Evolutionary conservation across 2,797 vertebrate species (phyloP).

Genomic region (Sarcophilus harrisii): DNA sequence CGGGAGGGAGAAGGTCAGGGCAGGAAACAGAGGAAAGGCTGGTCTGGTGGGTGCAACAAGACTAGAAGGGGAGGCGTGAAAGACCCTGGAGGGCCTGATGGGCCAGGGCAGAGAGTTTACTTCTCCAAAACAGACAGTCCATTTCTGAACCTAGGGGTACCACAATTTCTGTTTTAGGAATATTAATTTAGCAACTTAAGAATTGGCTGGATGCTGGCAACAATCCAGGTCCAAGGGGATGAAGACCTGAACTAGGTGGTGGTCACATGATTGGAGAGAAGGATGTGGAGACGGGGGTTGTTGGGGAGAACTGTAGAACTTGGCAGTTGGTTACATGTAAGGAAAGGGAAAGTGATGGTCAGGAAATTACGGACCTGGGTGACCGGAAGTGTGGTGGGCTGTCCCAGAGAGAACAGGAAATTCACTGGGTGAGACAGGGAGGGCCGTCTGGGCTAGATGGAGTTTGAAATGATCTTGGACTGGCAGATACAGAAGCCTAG

Average conservation of each 20-base stretch:
- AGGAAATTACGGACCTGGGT: background rate
- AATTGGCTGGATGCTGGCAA: background rate
- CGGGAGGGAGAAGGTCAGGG: background rate
- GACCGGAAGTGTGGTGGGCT: background rate
- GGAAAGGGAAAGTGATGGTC: background rate
- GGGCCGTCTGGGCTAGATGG: background rate
- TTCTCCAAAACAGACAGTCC: background rate
- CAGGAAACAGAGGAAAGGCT: background rate
- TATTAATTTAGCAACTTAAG: too few species aligned
- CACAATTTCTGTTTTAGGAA: background rate
- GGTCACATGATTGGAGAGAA: too few species aligned
- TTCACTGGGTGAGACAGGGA: background rate
- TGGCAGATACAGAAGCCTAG: background rate
- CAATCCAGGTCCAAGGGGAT: background rate
- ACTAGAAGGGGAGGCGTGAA: background rate
- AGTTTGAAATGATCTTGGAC: background rate
- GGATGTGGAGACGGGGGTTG: background rate
- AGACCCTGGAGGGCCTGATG: background rate
- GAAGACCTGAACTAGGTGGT: background rate
- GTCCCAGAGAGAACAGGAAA: background rate
- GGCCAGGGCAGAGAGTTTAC: background rate
- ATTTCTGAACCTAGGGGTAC: background rate
- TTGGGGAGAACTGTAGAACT: background rate
- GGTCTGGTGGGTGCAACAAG: background rate
- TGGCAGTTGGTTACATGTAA: background rate